Evolutionary conservation across 37 sponge, comb jelly and placozoan genomes (phyloP), one percentile per base, ranked within the genome.

Genomic region (Aplysina aerophoba): DNA sequence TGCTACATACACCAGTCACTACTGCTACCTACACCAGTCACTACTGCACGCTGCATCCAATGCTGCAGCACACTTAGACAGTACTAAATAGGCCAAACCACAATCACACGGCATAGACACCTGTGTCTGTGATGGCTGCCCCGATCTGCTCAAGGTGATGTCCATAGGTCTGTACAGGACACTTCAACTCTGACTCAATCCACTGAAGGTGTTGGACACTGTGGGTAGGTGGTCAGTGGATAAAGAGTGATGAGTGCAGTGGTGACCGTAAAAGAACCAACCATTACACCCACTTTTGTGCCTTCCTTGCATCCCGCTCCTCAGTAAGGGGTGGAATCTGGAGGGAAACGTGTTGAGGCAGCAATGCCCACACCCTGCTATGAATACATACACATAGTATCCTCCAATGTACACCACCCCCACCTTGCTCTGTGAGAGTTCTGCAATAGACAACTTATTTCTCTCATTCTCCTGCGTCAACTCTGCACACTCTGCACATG

Each of bases 241-340:
- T 44, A 8, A 44, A 44, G 50, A n/a, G n/a, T n/a, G n/a, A n/a
- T n/a, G 4, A 54, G 25, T 80, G 59, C 2, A 57, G 0, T 25
- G 63, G 63, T 62, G 63, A 62, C 63, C 4, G 28, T 55, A 15
- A 22, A 44, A 13, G 20, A 28, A 55, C 8, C 0, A 54, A 12
- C 25, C 30, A 56, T 58, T 31, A 53, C 14, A 81, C 90, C 62
- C 53, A 90, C 90, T 65, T 34, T 19, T 85, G 66, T 25, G 21
- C 38, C 4, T 75, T 27, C 24, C 75, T 85, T 22, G 81, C 67
- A 35, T 82, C 58, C 64, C 74, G 22, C 39, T 73, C 39, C 27
- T 24, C 74, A 73, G 68, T 64, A 19, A 90, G 64, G 17, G 56
- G 75, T 53, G 86, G 82, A 33, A 90, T 73, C 90, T 90, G 78